These are phyloP conservation scores for Palythoa grandis DNA, from an alignment of 92 coral and sea anemone genomes.

Conservation along the genomic window DNA sequence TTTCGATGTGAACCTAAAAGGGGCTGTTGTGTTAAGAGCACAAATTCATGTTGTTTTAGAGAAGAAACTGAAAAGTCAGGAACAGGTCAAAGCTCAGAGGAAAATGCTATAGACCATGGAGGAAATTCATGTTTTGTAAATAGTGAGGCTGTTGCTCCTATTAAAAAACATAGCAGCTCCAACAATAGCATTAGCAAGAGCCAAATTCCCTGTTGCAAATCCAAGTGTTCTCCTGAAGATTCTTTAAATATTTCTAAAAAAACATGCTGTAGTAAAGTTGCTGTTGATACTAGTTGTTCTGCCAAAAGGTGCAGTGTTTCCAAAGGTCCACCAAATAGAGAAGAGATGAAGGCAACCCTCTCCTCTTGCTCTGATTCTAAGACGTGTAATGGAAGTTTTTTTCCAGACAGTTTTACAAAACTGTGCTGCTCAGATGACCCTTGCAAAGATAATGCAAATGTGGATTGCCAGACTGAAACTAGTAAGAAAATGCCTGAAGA, in stretches of 20 bases:
- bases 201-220: constrained; percentile 12
- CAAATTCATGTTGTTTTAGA: not conserved
- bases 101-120: not conserved
- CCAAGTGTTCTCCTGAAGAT: not conserved
- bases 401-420: not conserved
- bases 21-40: not conserved
- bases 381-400: not conserved
- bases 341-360: not conserved
- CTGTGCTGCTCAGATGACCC: not conserved
- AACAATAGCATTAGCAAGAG: not conserved
- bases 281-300: not conserved
- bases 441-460: not conserved
- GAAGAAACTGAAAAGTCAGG: not conserved
- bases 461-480: not conserved
- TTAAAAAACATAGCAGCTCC: not conserved
- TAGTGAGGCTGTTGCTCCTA: not conserved
- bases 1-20: not conserved
- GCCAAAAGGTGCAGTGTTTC: not conserved
- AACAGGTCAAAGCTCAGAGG: not conserved
- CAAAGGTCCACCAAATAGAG: not conserved
- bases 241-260: not conserved
- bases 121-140: not conserved
- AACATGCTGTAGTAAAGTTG: not conserved
- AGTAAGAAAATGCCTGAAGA: not conserved
- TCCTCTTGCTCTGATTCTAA: not conserved